Evolutionary conservation across 2,888 invertebrate species (phyloP).

Genomic region (Antheraea assamensis): DNA sequence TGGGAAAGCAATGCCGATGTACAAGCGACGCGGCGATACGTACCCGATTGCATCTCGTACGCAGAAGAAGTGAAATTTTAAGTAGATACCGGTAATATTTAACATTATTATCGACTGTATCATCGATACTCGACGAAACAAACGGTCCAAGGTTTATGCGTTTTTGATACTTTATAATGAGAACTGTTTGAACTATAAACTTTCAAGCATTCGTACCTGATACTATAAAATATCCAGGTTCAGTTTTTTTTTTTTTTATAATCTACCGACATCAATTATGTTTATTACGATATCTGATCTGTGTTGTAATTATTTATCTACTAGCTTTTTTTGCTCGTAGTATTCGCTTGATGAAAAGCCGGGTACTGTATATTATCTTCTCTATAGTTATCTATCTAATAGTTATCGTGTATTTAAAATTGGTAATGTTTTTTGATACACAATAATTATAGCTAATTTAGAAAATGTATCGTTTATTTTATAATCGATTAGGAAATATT

Average conservation of each 20-base stretch:
- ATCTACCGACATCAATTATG: not conserved
- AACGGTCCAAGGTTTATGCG: conserved; percentile 38
- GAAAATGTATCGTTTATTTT: no score
- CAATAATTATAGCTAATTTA: no score
- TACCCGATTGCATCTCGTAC: conserved; percentile 55
- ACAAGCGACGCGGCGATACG: conserved; percentile 43
- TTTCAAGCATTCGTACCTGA: not conserved
- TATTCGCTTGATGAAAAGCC: no score
- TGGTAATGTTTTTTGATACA: no score
- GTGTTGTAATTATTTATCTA: no score
- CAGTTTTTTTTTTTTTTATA: not conserved
- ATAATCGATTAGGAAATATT: no score
- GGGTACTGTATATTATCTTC: no score
- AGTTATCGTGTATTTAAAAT: no score
- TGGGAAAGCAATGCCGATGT: conserved; percentile 65
- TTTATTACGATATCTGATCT: not conserved
- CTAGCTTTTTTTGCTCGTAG: no score
- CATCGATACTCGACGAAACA: not conserved
- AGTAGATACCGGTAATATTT: conserved; percentile 54
- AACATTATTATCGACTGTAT: conserved; percentile 37
- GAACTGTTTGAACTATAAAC: not conserved
- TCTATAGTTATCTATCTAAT: no score
- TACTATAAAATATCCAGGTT: not conserved
- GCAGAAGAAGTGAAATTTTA: conserved; percentile 63
- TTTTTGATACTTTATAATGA: conserved; percentile 41